Evolutionary conservation across 92 coral and sea anemone genomes (phyloP).

Genomic region (Parazoanthus atlanticus): DNA sequence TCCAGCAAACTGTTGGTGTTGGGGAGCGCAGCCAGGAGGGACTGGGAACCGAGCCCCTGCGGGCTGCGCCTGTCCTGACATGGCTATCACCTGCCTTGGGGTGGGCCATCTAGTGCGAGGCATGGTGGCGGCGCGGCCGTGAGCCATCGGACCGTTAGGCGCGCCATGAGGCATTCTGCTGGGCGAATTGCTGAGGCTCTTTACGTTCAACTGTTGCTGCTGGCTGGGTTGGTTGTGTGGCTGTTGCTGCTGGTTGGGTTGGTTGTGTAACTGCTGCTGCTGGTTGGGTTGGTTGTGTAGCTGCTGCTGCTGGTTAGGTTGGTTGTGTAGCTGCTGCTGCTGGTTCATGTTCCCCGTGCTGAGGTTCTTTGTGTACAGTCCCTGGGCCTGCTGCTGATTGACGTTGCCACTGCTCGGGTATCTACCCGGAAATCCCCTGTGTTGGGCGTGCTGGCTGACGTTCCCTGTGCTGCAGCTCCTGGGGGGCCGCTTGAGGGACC

Average conservation of each 20-base stretch:
- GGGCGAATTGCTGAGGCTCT: slow-evolving; percentile 25
- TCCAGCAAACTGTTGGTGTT: slow-evolving; percentile 14
- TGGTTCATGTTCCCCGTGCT: slow-evolving; percentile 26
- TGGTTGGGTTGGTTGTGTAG: neutral
- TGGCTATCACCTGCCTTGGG: slow-evolving; percentile 25
- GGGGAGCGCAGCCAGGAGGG: neutral
- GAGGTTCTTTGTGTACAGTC: slow-evolving; percentile 15
- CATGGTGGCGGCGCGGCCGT: slow-evolving; percentile 28
- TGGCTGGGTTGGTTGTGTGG: neutral
- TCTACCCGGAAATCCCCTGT: slow-evolving; percentile 26
- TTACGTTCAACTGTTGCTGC: slow-evolving; percentile 1
- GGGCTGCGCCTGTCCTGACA: neutral
- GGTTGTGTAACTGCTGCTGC: neutral
- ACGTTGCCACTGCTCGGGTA: slow-evolving; percentile 47
- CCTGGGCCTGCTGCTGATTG: slow-evolving; percentile 12
- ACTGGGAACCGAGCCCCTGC: neutral
- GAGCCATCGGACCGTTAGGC: neutral
- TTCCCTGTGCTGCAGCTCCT: slow-evolving; percentile 40
- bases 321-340: slow-evolving; percentile 1
- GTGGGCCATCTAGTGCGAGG: slow-evolving; percentile 39
- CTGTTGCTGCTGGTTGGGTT: slow-evolving; percentile 18
- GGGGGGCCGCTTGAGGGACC: slow-evolving; percentile 34
- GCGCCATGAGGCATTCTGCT: neutral
- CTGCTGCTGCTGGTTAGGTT: slow-evolving; percentile 17
- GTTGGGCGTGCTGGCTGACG: slow-evolving; percentile 36